These are phyloP conservation scores for Catharus bicknelli DNA, from an alignment of 2,113 vertebrate genomes.

Conservation along the genomic window DNA sequence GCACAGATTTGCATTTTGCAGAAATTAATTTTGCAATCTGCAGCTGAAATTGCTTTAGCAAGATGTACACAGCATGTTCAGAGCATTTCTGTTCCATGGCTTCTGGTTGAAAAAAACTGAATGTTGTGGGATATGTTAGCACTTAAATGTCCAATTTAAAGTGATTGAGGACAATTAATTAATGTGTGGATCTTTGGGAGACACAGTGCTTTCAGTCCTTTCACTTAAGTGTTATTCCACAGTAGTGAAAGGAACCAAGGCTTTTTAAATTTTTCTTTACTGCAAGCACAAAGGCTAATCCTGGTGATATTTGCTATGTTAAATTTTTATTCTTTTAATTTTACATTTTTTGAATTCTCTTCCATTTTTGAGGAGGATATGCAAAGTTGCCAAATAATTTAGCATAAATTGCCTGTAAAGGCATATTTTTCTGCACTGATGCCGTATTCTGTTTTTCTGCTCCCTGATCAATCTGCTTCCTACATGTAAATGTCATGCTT, in stretches of 20 bases:
- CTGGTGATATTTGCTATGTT: not conserved
- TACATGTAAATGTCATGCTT: conserved; percentile 40
- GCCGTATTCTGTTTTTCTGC: not conserved
- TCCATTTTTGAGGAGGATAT: not conserved
- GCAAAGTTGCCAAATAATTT: not conserved
- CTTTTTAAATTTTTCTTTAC: not conserved
- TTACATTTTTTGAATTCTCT: not conserved
- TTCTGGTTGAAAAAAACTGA: not conserved
- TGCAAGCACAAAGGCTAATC: not conserved
- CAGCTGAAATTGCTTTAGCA: not conserved
- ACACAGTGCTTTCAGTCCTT: not conserved
- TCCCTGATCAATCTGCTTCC: conserved; percentile 34
- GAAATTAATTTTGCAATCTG: not conserved
- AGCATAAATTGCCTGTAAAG: not conserved
- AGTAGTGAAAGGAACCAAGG: not conserved
- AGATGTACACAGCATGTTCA: not conserved
- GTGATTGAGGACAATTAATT: not conserved
- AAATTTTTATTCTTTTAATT: not conserved
- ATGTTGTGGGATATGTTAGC: not conserved
- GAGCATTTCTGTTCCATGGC: not conserved
- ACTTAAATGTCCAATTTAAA: not conserved
- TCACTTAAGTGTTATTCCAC: not conserved
- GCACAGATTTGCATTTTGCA: not conserved
- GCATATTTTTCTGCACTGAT: not conserved
- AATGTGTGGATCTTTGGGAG: not conserved